Base-by-base conservation (phyloP, 2,888 invertebrate species). In the Epicampocera succincta region DNA sequence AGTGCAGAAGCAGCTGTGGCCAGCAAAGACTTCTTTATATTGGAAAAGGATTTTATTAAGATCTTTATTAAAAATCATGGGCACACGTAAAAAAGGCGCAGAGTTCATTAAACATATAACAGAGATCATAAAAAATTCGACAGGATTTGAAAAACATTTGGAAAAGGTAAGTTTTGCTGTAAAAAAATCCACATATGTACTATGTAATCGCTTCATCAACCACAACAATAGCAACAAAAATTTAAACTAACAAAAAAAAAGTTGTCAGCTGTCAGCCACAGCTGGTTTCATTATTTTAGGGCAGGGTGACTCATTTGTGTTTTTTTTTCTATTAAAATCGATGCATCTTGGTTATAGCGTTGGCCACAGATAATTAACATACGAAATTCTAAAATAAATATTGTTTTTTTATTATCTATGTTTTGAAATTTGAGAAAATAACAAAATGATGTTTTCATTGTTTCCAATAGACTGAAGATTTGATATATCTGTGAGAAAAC, bases 141-240 rank as follows among this genome's bases (percentile, higher is more conserved):
- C 91, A 2, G 91, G 91, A 9, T 92, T 91, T 81, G 92, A 92
- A 50, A 89, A 87, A 40, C 90, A 91, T 42, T 85, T 93, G 82
- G 90, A 91, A 83, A 91, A 92, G 86, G 93, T 93, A 84, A 87
- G 87, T 75, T 11, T 15, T 48, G 29, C 21, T 40, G 50, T 4
- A 9, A 38, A 2, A 15, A 52, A 68, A 42, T 40, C 42, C 33
- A 48, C 48, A 61, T 65, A 29, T 29, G 33, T 33, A 33, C 33
- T 33, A 33, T 33, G 33, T 33, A 42, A 56, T 63, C 65, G 17
- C n/a, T 42, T 74, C 48, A 69, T 33, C 44, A 40, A 69, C n/a
- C n/a, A n/a, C n/a, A 69, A 69, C 50, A 17, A 63, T 29, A 46
- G 15, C 13, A 8, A 72, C 25, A 25, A 25, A 25, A n/a, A n/a